phyloP scores from a whole-genome alignment of 1,140 invertebrate genomes.

The Druon quercuslanigerum region DNA sequence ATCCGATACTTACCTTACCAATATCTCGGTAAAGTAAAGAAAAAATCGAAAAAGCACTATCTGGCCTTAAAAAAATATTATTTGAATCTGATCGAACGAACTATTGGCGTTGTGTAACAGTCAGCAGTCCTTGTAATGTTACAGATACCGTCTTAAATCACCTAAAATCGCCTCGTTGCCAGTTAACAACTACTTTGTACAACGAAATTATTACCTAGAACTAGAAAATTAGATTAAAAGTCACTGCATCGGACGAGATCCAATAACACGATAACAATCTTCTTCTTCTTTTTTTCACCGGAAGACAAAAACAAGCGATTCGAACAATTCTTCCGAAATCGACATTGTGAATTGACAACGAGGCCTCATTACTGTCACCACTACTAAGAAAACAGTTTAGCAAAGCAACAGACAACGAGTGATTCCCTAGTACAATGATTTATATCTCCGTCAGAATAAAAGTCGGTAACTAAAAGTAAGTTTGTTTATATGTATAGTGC shows the following conservation, averaged over 20 bases:
- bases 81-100: slow-evolving; percentile 50
- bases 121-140: slow-evolving; percentile 64
- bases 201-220: slow-evolving; percentile 17
- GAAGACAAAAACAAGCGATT: not conserved
- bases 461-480: slow-evolving; percentile 71
- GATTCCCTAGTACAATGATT: slow-evolving; percentile 44
- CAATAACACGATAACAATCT: slow-evolving; percentile 15
- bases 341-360: slow-evolving; percentile 34
- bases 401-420: slow-evolving; percentile 33
- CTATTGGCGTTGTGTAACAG: slow-evolving; percentile 64
- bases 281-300: not conserved
- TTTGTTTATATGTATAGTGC: slow-evolving; percentile 62
- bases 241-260: slow-evolving; percentile 12
- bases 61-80: slow-evolving; percentile 34
- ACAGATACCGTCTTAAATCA: slow-evolving; percentile 54
- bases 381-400: slow-evolving; percentile 25
- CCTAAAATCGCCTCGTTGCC: slow-evolving; percentile 49
- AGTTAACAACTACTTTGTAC: slow-evolving; percentile 49
- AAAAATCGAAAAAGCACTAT: too few species aligned
- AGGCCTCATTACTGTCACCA: slow-evolving; percentile 12
- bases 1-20: too few species aligned
- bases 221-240: slow-evolving; percentile 34
- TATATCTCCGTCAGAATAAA: slow-evolving; percentile 62
- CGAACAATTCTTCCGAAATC: not conserved
- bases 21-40: too few species aligned